Evolutionary conservation across 2,888 invertebrate genomes (phyloP), one percentile per base, ranked within the genome.

Genomic region (Baronia brevicornis): DNA sequence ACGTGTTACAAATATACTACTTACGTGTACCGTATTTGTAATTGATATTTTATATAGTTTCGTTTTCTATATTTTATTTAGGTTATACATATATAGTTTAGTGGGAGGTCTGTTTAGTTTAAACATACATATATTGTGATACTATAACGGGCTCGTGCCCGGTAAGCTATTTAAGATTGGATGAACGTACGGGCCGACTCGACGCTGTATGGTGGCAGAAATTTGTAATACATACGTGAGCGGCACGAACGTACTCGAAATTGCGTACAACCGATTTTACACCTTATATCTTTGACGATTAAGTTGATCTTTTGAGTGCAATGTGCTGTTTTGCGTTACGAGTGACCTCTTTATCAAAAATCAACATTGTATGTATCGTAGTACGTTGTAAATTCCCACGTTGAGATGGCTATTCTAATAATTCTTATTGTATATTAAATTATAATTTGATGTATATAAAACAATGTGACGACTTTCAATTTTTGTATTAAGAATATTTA

Each of bases 121-220:
- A 64, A n/a, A n/a, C n/a, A n/a, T n/a, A 71, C 73, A 66, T 65
- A 54, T 69, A 72, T 77, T 79, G 79, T 80, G 79, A 78, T 79
- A 78, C 70, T 75, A 70, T 65, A 63, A 57, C 64, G 75, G 75
- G 78, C 68, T 60, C 66, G 66, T 62, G 70, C 69, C 67, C 71
- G 60, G 60, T 72, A 71, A 74, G 73, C 56, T 73, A 62, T 65
- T 62, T 69, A 62, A 60, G 57, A 42, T 48, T 51, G 49, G 44
- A 46, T 43, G 44, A 46, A 38, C 39, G 52, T 36, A 33, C 44
- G 47, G 46, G 43, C 44, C 46, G 52, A 29, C 38, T 37, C 39
- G 33, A 25, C 21, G 29, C 28, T 12, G 14, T 27, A 28, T 12
- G 26, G 18, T 14, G 23, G 19, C 22, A n/a, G n/a, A n/a, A n/a